Evolutionary conservation across 1,140 invertebrate genomes (phyloP).

Genomic region (Dendroctonus valens): DNA sequence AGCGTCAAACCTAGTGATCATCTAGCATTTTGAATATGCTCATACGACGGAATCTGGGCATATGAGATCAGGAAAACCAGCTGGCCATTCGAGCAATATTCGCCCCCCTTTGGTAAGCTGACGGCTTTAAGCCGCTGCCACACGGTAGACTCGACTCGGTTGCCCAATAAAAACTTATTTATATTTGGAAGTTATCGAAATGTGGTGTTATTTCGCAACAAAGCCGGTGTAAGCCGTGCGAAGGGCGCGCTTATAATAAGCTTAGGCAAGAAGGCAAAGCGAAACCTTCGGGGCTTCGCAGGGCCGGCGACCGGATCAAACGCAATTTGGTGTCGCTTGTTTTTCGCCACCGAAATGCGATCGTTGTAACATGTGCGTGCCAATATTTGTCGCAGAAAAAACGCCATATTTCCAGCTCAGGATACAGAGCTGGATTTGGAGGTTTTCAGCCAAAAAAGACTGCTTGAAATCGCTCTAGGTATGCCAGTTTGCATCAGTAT

Average conservation of each 20-base stretch:
- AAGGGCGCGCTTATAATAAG: slow-evolving; percentile 16
- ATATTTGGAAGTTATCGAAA: too few relatives aligned
- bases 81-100: too few relatives aligned
- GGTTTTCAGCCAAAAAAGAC: neutral
- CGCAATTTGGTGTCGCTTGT: slow-evolving; percentile 24
- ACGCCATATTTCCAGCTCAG: neutral
- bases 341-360: neutral
- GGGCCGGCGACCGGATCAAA: slow-evolving; percentile 9
- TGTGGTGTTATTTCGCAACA: slow-evolving; percentile 6
- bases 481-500: too few relatives aligned
- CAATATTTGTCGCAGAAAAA: slow-evolving; percentile 14
- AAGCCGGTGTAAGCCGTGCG: slow-evolving; percentile 14
- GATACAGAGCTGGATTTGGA: slow-evolving; percentile 5
- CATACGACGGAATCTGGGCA: too few relatives aligned
- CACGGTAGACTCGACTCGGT: too few relatives aligned
- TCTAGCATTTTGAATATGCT: too few relatives aligned
- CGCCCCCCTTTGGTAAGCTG: too few relatives aligned
- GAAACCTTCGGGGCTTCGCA: slow-evolving; percentile 4
- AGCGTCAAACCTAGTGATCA: too few relatives aligned
- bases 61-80: too few relatives aligned
- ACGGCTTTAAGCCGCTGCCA: too few relatives aligned
- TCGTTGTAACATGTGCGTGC: slow-evolving; percentile 14
- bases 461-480: too few relatives aligned
- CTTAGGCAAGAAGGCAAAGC: slow-evolving; percentile 11
- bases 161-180: too few relatives aligned